Evolutionary conservation across 2,113 vertebrate genomes (phyloP), one percentile per base, ranked within the genome.

Genomic region (Lamprotornis superbus): DNA sequence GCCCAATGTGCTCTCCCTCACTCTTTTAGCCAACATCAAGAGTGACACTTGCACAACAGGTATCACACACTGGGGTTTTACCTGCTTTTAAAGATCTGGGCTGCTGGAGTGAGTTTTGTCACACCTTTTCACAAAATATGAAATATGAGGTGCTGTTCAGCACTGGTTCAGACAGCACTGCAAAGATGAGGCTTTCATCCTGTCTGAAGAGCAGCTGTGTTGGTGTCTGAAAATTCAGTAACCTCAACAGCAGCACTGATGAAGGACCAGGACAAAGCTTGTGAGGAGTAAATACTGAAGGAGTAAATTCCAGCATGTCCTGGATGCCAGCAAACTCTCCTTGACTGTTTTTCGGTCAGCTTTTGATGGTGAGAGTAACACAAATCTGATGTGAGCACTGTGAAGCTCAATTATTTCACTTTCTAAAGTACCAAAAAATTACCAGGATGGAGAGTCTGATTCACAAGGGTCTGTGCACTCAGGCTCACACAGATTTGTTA

Each of bases 11-110:
- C 12, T 31, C 63, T 23, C 15, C n/a, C 69, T 33, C 0, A 0
- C 16, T 50, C 47, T 47, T n/a, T 10, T 2, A 63, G 64, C 33
- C 42, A 18, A 15, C n/a, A 55, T 4, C 55, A 49, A 6, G 8
- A 65, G 15, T 8, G 33, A n/a, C 23, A 30, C 28, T 20, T 0
- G 0, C 10, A 49, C 31, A 67, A 21, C 10, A 27, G 28, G 0
- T 1, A n/a, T 1, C 33, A 35, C 50, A 44, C 27, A 4, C 33
- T 40, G 65, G 12, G 37, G 19, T 33, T 56, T 35, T 3, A 47
- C 55, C 52, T 50, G 47, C 30, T 68, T 39, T 14, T 15, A 35
- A 50, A 39, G 63, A 49, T 46, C 25, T 33, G 50, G 13, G 31
- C 37, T 63, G 42, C 37, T 71, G 49, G 14, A 31, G 23, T 24